Conservation (phyloP, 2,797 vertebrate genomes). For the Cryptoblepharus egeriae region DNA sequence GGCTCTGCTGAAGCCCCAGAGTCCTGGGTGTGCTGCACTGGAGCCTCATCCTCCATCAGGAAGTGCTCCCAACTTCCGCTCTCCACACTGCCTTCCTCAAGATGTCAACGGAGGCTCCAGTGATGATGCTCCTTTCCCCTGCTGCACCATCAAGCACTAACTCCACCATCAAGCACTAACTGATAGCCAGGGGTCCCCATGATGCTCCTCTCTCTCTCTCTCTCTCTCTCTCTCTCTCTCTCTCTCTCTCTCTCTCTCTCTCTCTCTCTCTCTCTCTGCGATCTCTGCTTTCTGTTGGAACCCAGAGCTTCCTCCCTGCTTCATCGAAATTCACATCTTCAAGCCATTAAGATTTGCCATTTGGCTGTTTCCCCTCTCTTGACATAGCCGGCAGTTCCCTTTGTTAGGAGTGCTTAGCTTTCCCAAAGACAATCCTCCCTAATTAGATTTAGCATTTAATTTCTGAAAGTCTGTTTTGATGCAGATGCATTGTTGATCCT, state of each 20-base stretch:
- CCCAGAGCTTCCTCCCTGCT: background rate
- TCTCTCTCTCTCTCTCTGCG: background rate
- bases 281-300: background rate
- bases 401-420: background rate
- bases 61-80: too few relatives aligned
- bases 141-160: too few relatives aligned
- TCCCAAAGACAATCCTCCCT: conserved; percentile 1
- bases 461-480: conserved; percentile 12
- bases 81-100: too few relatives aligned
- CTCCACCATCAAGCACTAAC: too few relatives aligned
- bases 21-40: too few relatives aligned
- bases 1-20: background rate
- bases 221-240: background rate
- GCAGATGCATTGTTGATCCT: background rate
- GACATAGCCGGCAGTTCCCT: background rate
- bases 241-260: background rate
- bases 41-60: too few relatives aligned
- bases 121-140: background rate
- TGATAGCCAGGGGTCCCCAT: background rate
- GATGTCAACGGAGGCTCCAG: too few relatives aligned
- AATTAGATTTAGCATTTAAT: conserved; percentile 20
- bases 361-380: background rate
- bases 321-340: background rate
- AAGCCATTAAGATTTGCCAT: background rate
- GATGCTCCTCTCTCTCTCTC: background rate